Evolutionary conservation across 2,888 invertebrate species (phyloP).

Genomic region (Arrhopalites spinosus): DNA sequence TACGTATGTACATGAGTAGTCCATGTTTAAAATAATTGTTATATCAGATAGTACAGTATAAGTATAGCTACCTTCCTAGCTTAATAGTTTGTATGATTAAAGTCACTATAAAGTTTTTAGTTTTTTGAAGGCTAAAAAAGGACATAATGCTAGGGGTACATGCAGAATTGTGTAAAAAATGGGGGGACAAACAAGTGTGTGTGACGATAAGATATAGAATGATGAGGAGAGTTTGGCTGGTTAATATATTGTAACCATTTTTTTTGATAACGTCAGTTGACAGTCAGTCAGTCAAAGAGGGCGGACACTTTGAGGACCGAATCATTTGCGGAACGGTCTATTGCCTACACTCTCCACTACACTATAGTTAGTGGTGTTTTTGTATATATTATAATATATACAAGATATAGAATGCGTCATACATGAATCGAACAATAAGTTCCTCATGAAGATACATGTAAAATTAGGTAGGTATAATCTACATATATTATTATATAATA

Average conservation of each 20-base stretch:
- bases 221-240: background rate
- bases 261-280: constrained; percentile 31
- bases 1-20: background rate
- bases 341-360: background rate
- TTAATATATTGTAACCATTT: constrained; percentile 17
- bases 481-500: background rate
- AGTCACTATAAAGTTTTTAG: no score
- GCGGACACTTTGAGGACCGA: constrained; percentile 30
- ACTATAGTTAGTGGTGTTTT: background rate
- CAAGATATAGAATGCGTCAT: background rate
- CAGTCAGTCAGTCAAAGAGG: constrained; percentile 29
- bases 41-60: background rate
- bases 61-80: background rate
- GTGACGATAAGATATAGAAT: background rate
- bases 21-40: background rate
- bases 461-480: background rate
- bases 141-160: no score
- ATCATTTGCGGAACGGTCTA: constrained; percentile 31
- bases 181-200: constrained; percentile 6
- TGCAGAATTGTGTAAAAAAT: constrained; percentile 7
- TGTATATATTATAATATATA: background rate
- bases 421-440: constrained; percentile 5
- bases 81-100: no score
- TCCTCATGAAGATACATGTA: background rate
- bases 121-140: constrained; percentile 3